Percentiles rank a stretch among this genome's conserved stretches.
Conservation (phyloP, 53 echinoderm and acorn worm genomes). For the Zoroaster sp. region DNA sequence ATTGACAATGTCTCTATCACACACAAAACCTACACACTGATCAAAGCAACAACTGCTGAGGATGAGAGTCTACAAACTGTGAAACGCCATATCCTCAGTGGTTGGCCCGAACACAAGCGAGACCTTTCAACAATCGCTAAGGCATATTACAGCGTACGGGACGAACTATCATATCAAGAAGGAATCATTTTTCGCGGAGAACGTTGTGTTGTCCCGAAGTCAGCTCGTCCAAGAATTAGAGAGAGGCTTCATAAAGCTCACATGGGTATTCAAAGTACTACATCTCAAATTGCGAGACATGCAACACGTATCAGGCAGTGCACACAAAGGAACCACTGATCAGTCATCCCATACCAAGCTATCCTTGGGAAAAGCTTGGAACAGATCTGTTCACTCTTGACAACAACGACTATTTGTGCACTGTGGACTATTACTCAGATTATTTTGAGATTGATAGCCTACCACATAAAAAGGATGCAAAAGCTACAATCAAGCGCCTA, state of each 20-base stretch:
- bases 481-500: slow-evolving; percentile 8
- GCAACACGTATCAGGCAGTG: slow-evolving; percentile 32
- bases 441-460: slow-evolving; percentile 39
- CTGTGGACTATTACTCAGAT: slow-evolving; percentile 51
- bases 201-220: slow-evolving; percentile 1
- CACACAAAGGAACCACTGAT: slow-evolving; percentile 67
- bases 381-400: slow-evolving; percentile 13
- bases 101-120: slow-evolving; percentile 56
- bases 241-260: slow-evolving; percentile 57
- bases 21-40: not conserved
- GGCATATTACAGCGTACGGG: slow-evolving; percentile 42
- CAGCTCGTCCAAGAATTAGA: slow-evolving; percentile 1
- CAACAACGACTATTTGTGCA: slow-evolving; percentile 49
- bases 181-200: slow-evolving; percentile 43
- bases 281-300: slow-evolving; percentile 55
- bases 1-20: not conserved
- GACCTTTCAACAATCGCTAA: slow-evolving; percentile 5
- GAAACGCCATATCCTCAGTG: slow-evolving; percentile 7
- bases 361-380: slow-evolving; percentile 71
- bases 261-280: slow-evolving; percentile 59
- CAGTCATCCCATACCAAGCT: slow-evolving; percentile 45
- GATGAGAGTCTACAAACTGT: slow-evolving; percentile 38
- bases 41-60: not conserved
- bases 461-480: slow-evolving; percentile 33
- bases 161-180: slow-evolving; percentile 53